Conservation (phyloP, 1,140 invertebrate species). For the Lanistes nyassanus region DNA sequence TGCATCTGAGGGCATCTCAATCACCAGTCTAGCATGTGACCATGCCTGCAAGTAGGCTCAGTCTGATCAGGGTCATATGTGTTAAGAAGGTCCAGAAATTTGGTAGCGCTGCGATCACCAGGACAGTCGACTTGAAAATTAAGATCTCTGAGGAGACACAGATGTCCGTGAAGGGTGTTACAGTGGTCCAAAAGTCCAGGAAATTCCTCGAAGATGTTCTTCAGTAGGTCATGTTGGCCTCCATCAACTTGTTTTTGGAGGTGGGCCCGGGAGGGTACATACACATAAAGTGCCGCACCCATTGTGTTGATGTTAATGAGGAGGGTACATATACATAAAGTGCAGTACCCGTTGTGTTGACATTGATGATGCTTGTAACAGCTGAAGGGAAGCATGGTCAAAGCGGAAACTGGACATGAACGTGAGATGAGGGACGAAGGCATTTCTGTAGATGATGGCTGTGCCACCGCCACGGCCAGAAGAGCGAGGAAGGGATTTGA, state of each 20-base stretch:
- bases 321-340: not conserved
- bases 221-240: not conserved
- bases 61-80: not conserved
- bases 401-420: not conserved
- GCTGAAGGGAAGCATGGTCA: not conserved
- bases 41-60: not conserved
- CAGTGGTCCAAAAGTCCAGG: constrained; percentile 3
- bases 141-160: constrained; percentile 4
- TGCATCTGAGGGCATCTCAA: not conserved
- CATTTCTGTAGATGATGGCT: not conserved
- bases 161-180: not conserved
- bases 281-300: too few relatives aligned
- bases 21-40: constrained; percentile 17
- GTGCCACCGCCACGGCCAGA: not conserved
- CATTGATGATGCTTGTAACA: not conserved
- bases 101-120: not conserved
- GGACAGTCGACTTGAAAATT: constrained; percentile 4
- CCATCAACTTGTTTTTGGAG: not conserved
- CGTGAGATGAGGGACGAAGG: not conserved
- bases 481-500: not conserved
- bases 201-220: not conserved
- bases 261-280: too few relatives aligned
- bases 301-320: too few relatives aligned
- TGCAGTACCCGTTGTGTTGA: constrained; percentile 4
- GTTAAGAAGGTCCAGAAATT: not conserved